These are phyloP conservation scores for Icerya purchasi DNA, from an alignment of 2,888 invertebrate species.

Conservation along the genomic window DNA sequence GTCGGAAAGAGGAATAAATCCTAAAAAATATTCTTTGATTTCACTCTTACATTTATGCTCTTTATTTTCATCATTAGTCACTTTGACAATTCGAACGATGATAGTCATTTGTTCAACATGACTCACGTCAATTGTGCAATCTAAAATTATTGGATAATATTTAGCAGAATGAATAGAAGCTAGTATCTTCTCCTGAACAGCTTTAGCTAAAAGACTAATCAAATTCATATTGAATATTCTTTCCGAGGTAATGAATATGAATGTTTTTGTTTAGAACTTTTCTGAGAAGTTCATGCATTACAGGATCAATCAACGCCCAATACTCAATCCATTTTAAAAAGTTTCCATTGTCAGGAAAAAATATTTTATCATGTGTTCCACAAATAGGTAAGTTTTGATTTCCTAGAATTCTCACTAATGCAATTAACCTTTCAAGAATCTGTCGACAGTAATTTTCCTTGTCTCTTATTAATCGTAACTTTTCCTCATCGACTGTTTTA, in stretches of 20 bases:
- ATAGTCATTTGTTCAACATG: background rate
- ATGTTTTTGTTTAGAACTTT: background rate
- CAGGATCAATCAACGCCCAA: background rate
- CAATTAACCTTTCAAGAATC: too few species aligned
- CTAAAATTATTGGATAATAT: too few species aligned
- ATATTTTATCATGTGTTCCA: background rate
- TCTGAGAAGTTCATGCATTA: background rate
- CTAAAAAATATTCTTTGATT: background rate
- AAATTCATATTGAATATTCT: background rate
- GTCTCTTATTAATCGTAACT: too few species aligned
- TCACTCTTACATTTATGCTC: background rate
- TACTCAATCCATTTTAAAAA: background rate
- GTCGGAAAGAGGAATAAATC: background rate
- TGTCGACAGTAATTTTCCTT: too few species aligned
- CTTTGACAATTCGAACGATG: background rate
- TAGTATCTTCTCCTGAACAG: too few species aligned
- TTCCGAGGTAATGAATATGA: background rate
- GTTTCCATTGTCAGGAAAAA: background rate
- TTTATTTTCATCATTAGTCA: background rate
- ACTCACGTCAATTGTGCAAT: too few species aligned
- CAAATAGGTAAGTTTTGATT: background rate
- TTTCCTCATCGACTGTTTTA: too few species aligned
- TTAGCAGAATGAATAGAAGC: too few species aligned
- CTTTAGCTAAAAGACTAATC: background rate
- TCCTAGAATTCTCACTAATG: background rate